phyloP scores from a whole-genome alignment of 2,113 vertebrate genomes.

The Pteropus alecto region DNA sequence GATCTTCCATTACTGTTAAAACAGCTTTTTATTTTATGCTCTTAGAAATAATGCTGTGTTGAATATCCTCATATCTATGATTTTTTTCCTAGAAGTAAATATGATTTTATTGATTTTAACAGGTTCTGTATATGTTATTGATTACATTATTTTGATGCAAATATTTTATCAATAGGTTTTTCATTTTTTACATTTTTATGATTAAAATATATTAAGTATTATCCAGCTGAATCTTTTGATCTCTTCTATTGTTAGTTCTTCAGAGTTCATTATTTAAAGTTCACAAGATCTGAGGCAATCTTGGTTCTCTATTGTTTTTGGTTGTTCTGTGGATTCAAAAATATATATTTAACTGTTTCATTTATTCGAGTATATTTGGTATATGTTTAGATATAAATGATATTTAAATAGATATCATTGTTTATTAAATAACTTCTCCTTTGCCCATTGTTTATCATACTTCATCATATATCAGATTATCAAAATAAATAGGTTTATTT shows the following conservation, averaged over 20 bases:
- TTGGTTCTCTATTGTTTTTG: constrained; percentile 10
- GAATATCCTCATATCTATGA: background rate
- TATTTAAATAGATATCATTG: background rate
- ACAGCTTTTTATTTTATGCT: background rate
- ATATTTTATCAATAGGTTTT: background rate
- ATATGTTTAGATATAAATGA: background rate
- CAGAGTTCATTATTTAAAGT: constrained; percentile 14
- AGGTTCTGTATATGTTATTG: background rate
- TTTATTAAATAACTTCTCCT: background rate
- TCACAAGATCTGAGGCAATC: background rate
- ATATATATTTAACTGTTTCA: background rate
- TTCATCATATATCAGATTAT: background rate
- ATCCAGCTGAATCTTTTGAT: constrained; percentile 32
- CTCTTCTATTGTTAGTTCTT: constrained; percentile 7
- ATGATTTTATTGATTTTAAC: background rate
- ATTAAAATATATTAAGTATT: constrained; percentile 21
- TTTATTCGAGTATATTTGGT: background rate
- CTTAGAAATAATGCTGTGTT: constrained; percentile 7
- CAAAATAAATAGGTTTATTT: background rate
- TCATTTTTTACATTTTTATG: background rate
- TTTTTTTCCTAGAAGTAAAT: background rate
- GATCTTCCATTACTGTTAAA: background rate
- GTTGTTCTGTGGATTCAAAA: background rate
- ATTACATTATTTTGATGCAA: background rate
- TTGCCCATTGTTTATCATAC: background rate